Base-by-base conservation (phyloP, 2,113 vertebrate genomes). In the Rhipidura dahli region DNA sequence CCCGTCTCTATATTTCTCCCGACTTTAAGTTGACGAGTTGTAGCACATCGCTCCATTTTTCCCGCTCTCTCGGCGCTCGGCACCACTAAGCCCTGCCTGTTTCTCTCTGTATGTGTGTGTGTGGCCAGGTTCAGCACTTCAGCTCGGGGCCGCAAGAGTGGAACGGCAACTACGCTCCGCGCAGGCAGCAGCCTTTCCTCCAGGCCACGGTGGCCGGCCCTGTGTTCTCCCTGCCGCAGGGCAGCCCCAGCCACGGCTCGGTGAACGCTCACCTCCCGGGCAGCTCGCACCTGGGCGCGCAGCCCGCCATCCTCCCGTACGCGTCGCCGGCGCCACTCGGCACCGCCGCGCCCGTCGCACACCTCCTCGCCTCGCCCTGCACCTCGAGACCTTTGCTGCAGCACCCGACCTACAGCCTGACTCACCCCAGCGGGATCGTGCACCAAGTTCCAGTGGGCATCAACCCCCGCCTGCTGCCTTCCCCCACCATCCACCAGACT, bases 401-500 rank as follows among this genome's bases (percentile, higher is more conserved):
- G 86, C 99, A 98, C 69, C 98, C 98, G 0, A 80, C 98, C 60
- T 99, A 99, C 96, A 98, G 56, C 94, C 97, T 99, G 54, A 98
- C 98, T 90, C 99, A 99, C 90, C 98, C 98, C 19, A 86, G 98
- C 60, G 99, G 98, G 89, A 96, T 99, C 76, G 97, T 99, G 83
- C 99, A 99, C 98, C 99, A 99, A 64, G 98, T 99, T 83, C 99
- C 99, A 0, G 98, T 99, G 92, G 99, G 99, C 97, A 99, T 99
- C 97, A 99, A 99, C 87, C 98, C 98, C 78, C 98, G 99, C 35
- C 98, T 99, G 76, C 97, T 99, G 91, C 99, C 99, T 91, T 99
- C 99, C 79, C 99, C 99, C 54, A 99, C 98, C 92, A 96, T 99
- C 93, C 99, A 98, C 96, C 99, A 99, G 98, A 99, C 98, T 98